phyloP scores from a whole-genome alignment of 35 echinoderm and acorn worm genomes.

The Nesometra sesokonis region DNA sequence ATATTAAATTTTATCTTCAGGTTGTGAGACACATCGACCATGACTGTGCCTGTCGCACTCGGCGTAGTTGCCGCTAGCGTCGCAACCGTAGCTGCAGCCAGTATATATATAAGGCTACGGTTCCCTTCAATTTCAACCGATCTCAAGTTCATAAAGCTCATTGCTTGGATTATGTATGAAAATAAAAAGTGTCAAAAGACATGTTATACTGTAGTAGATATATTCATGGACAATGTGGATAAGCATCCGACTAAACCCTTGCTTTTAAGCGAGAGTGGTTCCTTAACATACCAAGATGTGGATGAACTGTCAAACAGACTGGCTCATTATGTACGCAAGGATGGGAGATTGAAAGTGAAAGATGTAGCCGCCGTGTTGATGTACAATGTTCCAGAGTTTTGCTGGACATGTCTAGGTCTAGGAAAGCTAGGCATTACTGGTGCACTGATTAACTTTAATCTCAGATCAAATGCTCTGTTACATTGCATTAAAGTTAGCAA shows the following conservation, averaged over 20 bases:
- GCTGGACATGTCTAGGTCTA: slow-evolving; percentile 85
- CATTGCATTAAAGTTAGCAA: slow-evolving; percentile 84
- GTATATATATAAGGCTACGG: background rate
- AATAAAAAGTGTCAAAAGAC: background rate
- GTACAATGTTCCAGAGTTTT: slow-evolving; percentile 69
- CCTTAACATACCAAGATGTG: slow-evolving; percentile 47
- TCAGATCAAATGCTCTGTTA: slow-evolving; percentile 49
- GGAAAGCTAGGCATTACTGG: slow-evolving; percentile 84
- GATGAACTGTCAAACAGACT: slow-evolving; percentile 45
- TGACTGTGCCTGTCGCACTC: background rate
- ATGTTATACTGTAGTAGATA: slow-evolving; percentile 29
- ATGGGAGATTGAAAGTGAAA: background rate
- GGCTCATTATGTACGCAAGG: slow-evolving; percentile 27
- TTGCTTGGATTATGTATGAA: background rate
- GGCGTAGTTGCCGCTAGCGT: background rate
- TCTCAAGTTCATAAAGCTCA: background rate
- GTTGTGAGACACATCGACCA: background rate
- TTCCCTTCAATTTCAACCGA: background rate
- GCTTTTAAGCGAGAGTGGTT: slow-evolving; percentile 26
- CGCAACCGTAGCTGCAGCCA: background rate
- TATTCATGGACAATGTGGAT: slow-evolving; percentile 38
- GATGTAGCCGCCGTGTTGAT: slow-evolving; percentile 76
- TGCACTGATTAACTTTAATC: slow-evolving; percentile 84
- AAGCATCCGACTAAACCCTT: slow-evolving; percentile 45
- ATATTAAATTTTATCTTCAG: no score